A percentile compares a stretch with the other conserved stretches of the same genome.
Conservation (phyloP, 2,888 invertebrate species). For the Drosophila mimetica region DNA sequence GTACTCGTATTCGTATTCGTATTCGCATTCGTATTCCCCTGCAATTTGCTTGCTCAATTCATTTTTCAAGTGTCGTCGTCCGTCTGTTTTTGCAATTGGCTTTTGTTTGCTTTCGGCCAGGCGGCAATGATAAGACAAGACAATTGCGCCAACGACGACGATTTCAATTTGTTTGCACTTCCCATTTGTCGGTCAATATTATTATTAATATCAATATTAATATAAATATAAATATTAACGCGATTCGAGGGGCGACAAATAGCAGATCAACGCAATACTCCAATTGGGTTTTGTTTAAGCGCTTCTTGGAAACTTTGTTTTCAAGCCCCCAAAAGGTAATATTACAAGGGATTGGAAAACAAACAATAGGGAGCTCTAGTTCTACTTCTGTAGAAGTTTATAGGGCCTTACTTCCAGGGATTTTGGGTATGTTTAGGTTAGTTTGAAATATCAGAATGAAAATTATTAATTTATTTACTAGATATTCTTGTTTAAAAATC, state of each 20-base stretch:
- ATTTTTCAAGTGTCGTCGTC: constrained; percentile 8
- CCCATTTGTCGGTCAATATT: constrained; percentile 23
- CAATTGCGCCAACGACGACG: constrained; percentile 48
- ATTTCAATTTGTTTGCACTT: constrained; percentile 51
- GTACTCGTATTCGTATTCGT: background rate
- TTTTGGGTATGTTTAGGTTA: no score
- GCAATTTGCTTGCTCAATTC: constrained; percentile 21
- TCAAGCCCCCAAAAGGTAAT: background rate
- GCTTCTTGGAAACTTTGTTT: background rate
- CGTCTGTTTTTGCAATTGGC: constrained; percentile 45
- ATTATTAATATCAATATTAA: constrained; percentile 28
- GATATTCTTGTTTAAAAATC: no score
- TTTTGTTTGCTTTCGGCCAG: constrained; percentile 50
- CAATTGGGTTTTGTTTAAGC: background rate
- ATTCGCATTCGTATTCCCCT: constrained; percentile 3
- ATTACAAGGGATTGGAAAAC: background rate
- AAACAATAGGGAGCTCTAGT: background rate
- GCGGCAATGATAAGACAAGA: constrained; percentile 48
- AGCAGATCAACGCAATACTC: constrained; percentile 9
- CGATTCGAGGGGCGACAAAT: constrained; percentile 31
- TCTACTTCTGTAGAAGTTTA: no score
- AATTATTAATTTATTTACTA: no score
- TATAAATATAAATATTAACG: no score
- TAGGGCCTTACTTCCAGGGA: no score
- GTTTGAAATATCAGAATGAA: no score